A percentile compares a stretch with the other conserved stretches of the same genome.
These are phyloP conservation scores for Eucera pruinosa DNA, from an alignment of 2,888 invertebrate genomes.

Conservation along the genomic window DNA sequence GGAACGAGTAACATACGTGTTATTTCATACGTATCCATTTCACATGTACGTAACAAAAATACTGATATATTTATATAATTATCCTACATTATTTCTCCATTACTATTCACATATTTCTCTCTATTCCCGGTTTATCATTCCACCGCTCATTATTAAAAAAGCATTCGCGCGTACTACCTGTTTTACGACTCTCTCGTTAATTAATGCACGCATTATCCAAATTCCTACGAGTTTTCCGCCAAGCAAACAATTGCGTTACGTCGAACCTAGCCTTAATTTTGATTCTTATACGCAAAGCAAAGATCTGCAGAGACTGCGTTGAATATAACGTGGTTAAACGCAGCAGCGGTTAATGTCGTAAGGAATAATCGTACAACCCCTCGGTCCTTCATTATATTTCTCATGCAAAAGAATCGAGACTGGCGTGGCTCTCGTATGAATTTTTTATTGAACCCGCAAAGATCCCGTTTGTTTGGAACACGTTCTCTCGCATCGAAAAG, in stretches of 20 bases:
- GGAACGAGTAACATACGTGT: no score
- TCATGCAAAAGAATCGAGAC: slow-evolving; percentile 35
- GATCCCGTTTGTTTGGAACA: slow-evolving; percentile 42
- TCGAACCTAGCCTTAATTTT: slow-evolving; percentile 12
- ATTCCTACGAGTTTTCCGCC: background rate
- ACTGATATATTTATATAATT: background rate
- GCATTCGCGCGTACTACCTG: background rate
- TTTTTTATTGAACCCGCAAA: slow-evolving; percentile 35
- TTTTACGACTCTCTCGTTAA: slow-evolving; percentile 16
- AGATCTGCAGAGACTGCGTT: background rate
- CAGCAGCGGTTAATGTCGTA: slow-evolving; percentile 30
- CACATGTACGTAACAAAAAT: background rate
- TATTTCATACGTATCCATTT: no score
- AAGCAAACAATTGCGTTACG: slow-evolving; percentile 14
- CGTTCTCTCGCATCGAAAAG: slow-evolving; percentile 13
- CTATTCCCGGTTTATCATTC: background rate
- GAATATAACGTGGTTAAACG: slow-evolving; percentile 4
- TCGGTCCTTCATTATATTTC: slow-evolving; percentile 42
- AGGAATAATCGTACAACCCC: slow-evolving; percentile 45
- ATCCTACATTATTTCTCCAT: background rate
- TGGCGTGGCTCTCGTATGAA: slow-evolving; percentile 33
- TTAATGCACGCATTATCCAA: slow-evolving; percentile 29
- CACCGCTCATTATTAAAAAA: background rate
- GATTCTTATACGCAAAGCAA: background rate
- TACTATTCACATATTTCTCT: background rate